Percentiles rank a stretch among this genome's conserved stretches.
These are phyloP conservation scores for Calephelis virginiensis DNA, from an alignment of 1,140 invertebrate genomes.

Conservation along the genomic window DNA sequence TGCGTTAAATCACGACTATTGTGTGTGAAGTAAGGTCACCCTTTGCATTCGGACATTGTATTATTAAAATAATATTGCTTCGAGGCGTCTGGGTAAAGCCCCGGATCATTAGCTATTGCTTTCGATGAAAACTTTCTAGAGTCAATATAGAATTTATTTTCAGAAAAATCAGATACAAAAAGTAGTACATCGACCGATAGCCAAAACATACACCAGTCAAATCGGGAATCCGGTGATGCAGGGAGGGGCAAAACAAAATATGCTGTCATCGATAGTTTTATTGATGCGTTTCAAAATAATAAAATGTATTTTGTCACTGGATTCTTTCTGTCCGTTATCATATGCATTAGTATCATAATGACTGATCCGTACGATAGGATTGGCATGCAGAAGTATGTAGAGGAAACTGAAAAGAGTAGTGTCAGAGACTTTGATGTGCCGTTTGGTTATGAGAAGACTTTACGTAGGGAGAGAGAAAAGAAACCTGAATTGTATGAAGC, in stretches of 20 bases:
- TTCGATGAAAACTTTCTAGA: background rate
- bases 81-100: background rate
- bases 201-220: slow-evolving; percentile 55
- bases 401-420: slow-evolving; percentile 23
- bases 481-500: slow-evolving; percentile 63
- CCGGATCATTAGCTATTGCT: background rate
- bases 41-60: no score
- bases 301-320: slow-evolving; percentile 43
- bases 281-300: slow-evolving; percentile 46
- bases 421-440: slow-evolving; percentile 39
- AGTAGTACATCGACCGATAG: slow-evolving; percentile 37
- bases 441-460: slow-evolving; percentile 47
- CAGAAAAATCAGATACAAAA: slow-evolving; percentile 50
- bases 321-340: slow-evolving; percentile 40
- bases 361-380: slow-evolving; percentile 38
- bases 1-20: no score
- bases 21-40: no score
- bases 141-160: slow-evolving; percentile 54
- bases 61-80: slow-evolving; percentile 17
- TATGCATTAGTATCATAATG: slow-evolving; percentile 24
- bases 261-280: slow-evolving; percentile 55
- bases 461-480: slow-evolving; percentile 46
- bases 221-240: slow-evolving; percentile 47
- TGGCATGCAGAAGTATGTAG: slow-evolving; percentile 33
- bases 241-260: slow-evolving; percentile 38